A percentile compares a stretch with the other conserved stretches of the same genome.
These are phyloP conservation scores for Apoderus coryli DNA, from an alignment of 2,888 invertebrate species.

Conservation along the genomic window DNA sequence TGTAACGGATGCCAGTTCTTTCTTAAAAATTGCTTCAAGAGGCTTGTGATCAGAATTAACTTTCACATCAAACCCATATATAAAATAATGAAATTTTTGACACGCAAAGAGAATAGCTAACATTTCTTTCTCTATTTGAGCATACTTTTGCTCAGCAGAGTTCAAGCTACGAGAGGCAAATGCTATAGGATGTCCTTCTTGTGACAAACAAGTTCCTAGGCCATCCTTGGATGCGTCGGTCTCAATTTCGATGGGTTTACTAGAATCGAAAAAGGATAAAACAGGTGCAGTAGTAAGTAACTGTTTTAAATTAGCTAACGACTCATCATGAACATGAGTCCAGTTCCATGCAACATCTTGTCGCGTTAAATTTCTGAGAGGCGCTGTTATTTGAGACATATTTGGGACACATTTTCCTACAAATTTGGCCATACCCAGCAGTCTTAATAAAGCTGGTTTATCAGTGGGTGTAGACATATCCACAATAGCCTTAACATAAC, in stretches of 20 bases:
- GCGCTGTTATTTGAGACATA: slow-evolving; percentile 17
- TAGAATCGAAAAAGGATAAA: slow-evolving; percentile 18
- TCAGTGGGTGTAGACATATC: slow-evolving; percentile 15
- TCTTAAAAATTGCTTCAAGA: slow-evolving; percentile 12
- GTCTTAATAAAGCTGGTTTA: slow-evolving; percentile 15
- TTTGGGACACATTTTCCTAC: slow-evolving; percentile 17
- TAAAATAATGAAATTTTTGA: slow-evolving; percentile 23
- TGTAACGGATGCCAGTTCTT: slow-evolving; percentile 17
- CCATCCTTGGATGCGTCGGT: slow-evolving; percentile 21
- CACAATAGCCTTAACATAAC: slow-evolving; percentile 15
- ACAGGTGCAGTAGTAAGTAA: slow-evolving; percentile 18
- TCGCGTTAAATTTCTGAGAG: slow-evolving; percentile 16
- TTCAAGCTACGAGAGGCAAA: slow-evolving; percentile 24
- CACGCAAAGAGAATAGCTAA: slow-evolving; percentile 21
- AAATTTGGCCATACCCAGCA: slow-evolving; percentile 17
- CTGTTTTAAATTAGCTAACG: slow-evolving; percentile 16
- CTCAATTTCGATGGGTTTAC: slow-evolving; percentile 20
- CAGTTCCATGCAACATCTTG: slow-evolving; percentile 15
- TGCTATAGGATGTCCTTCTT: slow-evolving; percentile 23
- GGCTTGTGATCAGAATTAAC: slow-evolving; percentile 18
- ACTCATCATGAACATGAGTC: slow-evolving; percentile 14
- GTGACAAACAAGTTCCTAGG: slow-evolving; percentile 24
- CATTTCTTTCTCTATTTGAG: slow-evolving; percentile 29
- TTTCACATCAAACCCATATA: too few species aligned
- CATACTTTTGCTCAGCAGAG: slow-evolving; percentile 22